These are phyloP conservation scores for Bos indicus DNA, from an alignment of 2,113 vertebrate genomes.

Conservation along the genomic window DNA sequence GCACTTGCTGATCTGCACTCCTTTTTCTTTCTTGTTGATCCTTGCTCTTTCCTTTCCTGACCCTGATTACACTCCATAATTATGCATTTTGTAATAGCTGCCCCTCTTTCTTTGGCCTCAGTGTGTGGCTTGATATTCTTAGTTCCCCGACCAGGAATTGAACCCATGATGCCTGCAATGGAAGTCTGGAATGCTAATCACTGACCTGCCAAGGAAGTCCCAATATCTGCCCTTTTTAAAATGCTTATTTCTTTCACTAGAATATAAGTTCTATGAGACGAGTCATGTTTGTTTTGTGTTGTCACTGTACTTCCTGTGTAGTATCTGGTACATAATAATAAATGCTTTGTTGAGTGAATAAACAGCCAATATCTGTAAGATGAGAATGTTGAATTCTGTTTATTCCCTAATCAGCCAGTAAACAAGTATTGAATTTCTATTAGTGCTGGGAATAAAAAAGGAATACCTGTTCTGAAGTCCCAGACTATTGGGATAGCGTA, in stretches of 20 bases:
- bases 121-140: background rate
- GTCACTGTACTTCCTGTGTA: background rate
- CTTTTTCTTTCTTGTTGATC: background rate
- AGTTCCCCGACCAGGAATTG: background rate
- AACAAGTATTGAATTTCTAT: background rate
- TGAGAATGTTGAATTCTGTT: background rate
- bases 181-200: background rate
- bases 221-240: background rate
- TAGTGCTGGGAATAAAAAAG: background rate
- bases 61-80: background rate
- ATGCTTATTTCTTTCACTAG: background rate
- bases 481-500: background rate
- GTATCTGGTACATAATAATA: background rate
- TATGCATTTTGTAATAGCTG: background rate
- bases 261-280: background rate
- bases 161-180: background rate
- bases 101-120: background rate
- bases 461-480: background rate
- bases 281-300: background rate
- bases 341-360: background rate
- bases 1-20: background rate
- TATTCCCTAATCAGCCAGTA: background rate
- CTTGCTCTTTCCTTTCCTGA: background rate
- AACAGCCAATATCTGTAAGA: background rate
- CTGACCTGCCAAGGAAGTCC: background rate